Percentiles rank a stretch among this genome's conserved stretches.
Evolutionary conservation across 2,797 vertebrate species (phyloP).

Genomic region (Urosaurus nigricauda): DNA sequence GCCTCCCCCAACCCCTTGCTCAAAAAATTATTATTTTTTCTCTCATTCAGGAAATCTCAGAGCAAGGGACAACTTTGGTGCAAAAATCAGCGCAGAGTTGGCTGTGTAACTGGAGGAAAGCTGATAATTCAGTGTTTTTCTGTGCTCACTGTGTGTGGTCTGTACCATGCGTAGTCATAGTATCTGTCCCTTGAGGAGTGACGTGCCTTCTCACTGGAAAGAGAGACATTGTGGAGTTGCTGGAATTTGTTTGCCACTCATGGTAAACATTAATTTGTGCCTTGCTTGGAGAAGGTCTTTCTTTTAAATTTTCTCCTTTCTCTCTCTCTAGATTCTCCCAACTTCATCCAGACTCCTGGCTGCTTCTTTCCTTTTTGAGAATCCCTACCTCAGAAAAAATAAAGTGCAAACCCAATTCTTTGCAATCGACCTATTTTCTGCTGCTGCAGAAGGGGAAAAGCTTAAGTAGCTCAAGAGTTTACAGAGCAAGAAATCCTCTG

Average conservation of each 20-base stretch:
- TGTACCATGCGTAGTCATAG: slow-evolving; percentile 39
- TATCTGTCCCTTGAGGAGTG: slow-evolving; percentile 46
- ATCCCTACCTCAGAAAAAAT: neutral
- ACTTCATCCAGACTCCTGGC: neutral
- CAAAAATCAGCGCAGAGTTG: slow-evolving; percentile 7
- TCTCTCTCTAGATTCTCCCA: too few relatives aligned
- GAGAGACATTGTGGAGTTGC: neutral
- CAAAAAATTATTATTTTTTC: neutral
- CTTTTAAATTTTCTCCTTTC: neutral
- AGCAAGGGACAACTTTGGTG: neutral
- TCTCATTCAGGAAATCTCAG: neutral
- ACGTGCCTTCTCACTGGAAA: slow-evolving; percentile 32
- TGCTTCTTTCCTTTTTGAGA: too few relatives aligned
- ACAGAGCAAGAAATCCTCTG: neutral
- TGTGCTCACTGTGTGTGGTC: slow-evolving; percentile 44
- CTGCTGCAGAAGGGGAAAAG: neutral
- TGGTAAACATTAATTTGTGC: slow-evolving; percentile 1
- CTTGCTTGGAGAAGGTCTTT: neutral
- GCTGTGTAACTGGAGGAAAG: slow-evolving; percentile 20
- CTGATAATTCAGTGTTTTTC: slow-evolving; percentile 33
- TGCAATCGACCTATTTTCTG: slow-evolving; percentile 20
- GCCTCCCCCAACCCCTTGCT: too few relatives aligned
- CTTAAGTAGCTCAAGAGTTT: neutral
- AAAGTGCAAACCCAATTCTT: neutral
- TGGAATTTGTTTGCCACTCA: slow-evolving; percentile 30